phyloP scores from a whole-genome alignment of 2,888 invertebrate species.

The Alloplasta piceator region DNA sequence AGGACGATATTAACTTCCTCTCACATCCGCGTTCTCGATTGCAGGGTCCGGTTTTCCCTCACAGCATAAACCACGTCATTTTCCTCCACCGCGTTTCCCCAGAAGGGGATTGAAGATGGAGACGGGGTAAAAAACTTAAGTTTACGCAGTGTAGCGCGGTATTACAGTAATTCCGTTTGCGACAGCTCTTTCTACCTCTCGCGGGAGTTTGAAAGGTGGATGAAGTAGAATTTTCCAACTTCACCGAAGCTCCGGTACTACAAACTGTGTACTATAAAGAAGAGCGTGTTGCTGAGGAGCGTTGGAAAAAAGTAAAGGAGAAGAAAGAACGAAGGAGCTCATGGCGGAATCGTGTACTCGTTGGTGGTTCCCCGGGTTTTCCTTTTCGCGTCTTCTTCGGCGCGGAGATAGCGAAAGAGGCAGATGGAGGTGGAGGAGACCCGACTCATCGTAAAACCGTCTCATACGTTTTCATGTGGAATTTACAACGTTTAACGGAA shows the following conservation, averaged over 20 bases:
- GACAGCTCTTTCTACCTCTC: background rate
- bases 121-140: constrained; percentile 7
- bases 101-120: background rate
- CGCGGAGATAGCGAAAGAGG: background rate
- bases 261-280: constrained; percentile 27
- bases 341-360: constrained; percentile 41
- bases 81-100: too few species aligned
- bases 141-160: constrained; percentile 23
- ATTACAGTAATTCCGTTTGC: constrained; percentile 35
- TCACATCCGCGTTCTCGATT: constrained; percentile 1
- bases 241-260: constrained; percentile 37
- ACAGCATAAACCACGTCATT: constrained; percentile 1
- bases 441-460: constrained; percentile 65
- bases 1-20: too few species aligned
- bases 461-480: constrained; percentile 70
- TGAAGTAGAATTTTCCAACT: constrained; percentile 9
- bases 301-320: constrained; percentile 27
- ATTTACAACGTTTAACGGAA: constrained; percentile 71
- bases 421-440: constrained; percentile 2
- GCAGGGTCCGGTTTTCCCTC: constrained; percentile 1
- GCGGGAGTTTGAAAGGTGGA: background rate
- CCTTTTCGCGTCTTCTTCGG: constrained; percentile 36
- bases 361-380: constrained; percentile 52
- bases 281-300: constrained; percentile 30
- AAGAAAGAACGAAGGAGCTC: constrained; percentile 13